phyloP scores from a whole-genome alignment of 2,888 invertebrate species.

The Timema podura region DNA sequence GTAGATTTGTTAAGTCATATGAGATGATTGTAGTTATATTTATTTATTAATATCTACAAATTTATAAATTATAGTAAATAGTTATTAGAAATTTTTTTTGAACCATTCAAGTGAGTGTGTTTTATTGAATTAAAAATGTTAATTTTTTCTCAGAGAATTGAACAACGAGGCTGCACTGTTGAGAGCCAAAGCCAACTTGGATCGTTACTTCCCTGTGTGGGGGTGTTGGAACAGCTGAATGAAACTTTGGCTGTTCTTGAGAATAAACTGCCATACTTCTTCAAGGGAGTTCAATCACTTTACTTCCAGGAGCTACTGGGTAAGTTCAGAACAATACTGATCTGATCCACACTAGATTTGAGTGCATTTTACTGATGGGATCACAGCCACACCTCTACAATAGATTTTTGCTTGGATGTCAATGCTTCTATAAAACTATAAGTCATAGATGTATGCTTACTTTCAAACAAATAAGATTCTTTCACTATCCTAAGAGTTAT shows the following conservation, averaged over 20 bases:
- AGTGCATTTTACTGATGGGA: too few relatives aligned
- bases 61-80: too few relatives aligned
- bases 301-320: conserved; percentile 50
- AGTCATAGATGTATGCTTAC: too few relatives aligned
- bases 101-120: not conserved
- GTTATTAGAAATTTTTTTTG: too few relatives aligned
- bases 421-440: too few relatives aligned
- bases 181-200: conserved; percentile 53
- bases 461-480: too few relatives aligned
- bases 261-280: conserved; percentile 53
- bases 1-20: too few relatives aligned
- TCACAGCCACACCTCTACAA: too few relatives aligned
- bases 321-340: conserved; percentile 40
- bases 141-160: conserved; percentile 43
- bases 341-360: too few relatives aligned
- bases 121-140: not conserved
- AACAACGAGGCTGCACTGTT: conserved; percentile 54
- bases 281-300: conserved; percentile 50
- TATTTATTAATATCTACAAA: too few relatives aligned
- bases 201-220: conserved; percentile 56
- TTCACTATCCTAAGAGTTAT: too few relatives aligned
- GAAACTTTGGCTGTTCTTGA: conserved; percentile 52
- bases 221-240: conserved; percentile 56
- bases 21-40: not conserved
- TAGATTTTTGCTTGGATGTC: too few relatives aligned